These are phyloP conservation scores for Gallinago solitaria DNA, from an alignment of 2,797 vertebrate species.

Conservation along the genomic window DNA sequence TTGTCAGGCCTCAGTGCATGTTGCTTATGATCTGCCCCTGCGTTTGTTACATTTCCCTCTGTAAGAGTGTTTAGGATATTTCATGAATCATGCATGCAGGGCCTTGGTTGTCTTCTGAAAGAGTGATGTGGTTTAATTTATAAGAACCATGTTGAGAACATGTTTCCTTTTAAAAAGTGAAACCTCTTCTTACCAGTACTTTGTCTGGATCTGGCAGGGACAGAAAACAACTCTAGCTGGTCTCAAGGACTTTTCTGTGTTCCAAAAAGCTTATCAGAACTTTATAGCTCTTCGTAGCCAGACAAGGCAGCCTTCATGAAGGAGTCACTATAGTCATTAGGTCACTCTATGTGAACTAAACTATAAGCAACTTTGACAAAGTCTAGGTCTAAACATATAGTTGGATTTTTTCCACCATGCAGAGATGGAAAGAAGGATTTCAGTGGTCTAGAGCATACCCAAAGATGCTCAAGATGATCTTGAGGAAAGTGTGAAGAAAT, in stretches of 20 bases:
- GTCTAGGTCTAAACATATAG: not conserved
- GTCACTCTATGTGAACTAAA: not conserved
- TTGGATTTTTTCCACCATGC: not conserved
- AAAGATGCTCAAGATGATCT: not conserved
- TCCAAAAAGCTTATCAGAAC: not conserved
- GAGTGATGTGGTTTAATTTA: constrained; percentile 56
- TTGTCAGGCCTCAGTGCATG: not conserved
- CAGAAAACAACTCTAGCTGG: not conserved
- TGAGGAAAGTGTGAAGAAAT: not conserved
- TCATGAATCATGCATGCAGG: constrained; percentile 24
- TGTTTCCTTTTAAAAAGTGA: constrained; percentile 69
- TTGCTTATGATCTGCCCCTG: constrained; percentile 1
- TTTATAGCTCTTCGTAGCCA: not conserved
- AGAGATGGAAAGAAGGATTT: not conserved
- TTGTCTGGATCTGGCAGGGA: not conserved
- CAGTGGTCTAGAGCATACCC: not conserved
- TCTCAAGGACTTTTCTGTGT: not conserved
- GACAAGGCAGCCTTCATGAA: not conserved
- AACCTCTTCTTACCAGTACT: constrained; percentile 18
- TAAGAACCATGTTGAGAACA: constrained; percentile 35
- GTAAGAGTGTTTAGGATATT: not conserved
- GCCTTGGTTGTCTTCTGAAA: constrained; percentile 24
- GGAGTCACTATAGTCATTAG: not conserved
- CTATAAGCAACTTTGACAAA: not conserved
- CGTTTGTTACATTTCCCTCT: not conserved